phyloP scores from a whole-genome alignment of 2,888 invertebrate species.

The Chrysomela aeneicollis region DNA sequence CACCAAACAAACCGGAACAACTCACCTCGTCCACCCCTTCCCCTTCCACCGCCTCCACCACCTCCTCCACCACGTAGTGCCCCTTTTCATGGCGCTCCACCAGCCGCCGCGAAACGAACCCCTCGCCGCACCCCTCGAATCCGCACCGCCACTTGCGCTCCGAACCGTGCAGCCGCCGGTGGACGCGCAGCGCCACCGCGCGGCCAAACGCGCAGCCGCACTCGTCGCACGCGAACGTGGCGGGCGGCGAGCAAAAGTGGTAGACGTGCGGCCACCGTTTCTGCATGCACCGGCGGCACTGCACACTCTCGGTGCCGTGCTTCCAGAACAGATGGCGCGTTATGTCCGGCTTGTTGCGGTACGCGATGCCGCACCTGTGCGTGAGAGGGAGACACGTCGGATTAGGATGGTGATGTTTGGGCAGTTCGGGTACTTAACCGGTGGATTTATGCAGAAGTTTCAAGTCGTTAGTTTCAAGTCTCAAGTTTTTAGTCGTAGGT shows the following conservation, averaged over 20 bases:
- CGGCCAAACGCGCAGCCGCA: conserved; percentile 65
- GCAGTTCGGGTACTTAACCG: too few relatives aligned
- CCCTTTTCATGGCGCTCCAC: conserved; percentile 74
- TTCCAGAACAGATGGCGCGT: conserved; percentile 93
- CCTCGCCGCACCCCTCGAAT: conserved; percentile 75
- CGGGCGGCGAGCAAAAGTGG: conserved; percentile 87
- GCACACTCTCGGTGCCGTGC: conserved; percentile 87
- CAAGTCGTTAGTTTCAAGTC: too few relatives aligned
- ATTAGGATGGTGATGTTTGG: too few relatives aligned
- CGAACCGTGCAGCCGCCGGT: conserved; percentile 77
- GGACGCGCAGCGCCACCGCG: conserved; percentile 83
- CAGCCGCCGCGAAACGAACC: conserved; percentile 83
- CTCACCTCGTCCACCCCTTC: conserved; percentile 42
- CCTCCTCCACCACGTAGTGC: conserved; percentile 63
- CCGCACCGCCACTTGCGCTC: conserved; percentile 77
- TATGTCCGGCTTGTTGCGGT: conserved; percentile 87
- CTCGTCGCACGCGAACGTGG: conserved; percentile 80
- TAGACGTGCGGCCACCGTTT: conserved; percentile 94
- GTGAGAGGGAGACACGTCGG: too few relatives aligned
- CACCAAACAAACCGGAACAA: too few relatives aligned
- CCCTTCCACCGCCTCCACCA: conserved; percentile 34
- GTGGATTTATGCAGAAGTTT: too few relatives aligned
- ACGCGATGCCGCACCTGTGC: conserved; percentile 87
- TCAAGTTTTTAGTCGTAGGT: too few relatives aligned
- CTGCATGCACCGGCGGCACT: conserved; percentile 85